These are phyloP conservation scores for Trichogramma pretiosum DNA, from an alignment of 1,140 invertebrate species.

Conservation along the genomic window DNA sequence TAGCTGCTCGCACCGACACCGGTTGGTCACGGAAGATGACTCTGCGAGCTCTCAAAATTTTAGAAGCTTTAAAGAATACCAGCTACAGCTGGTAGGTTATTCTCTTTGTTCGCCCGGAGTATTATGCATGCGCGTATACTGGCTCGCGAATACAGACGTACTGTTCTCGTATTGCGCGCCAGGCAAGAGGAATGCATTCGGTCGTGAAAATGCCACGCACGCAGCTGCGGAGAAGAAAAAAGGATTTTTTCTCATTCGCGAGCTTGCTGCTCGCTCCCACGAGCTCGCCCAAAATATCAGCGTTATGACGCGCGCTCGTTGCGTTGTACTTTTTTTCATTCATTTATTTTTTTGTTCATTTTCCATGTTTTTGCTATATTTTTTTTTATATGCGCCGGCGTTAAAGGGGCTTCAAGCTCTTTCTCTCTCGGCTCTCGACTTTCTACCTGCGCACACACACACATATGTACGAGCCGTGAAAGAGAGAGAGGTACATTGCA, in stretches of 20 bases:
- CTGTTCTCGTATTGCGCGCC: no score
- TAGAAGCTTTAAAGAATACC: conserved; percentile 12
- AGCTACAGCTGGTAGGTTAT: not conserved
- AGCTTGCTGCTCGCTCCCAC: no score
- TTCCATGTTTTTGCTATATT: not conserved
- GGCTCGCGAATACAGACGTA: no score
- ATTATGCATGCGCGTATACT: conserved; percentile 4
- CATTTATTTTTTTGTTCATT: no score
- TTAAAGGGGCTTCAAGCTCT: no score
- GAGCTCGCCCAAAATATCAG: no score
- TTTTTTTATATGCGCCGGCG: not conserved
- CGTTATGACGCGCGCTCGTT: no score
- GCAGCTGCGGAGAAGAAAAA: not conserved
- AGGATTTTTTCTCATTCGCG: not conserved
- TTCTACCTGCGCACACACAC: not conserved
- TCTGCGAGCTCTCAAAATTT: conserved; percentile 18
- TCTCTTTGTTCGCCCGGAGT: conserved; percentile 15
- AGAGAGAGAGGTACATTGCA: not conserved
- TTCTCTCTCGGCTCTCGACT: no score
- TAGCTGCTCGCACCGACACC: no score
- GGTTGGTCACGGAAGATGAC: no score
- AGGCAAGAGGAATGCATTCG: conserved; percentile 11
- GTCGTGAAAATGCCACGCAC: conserved; percentile 6
- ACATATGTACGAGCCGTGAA: not conserved
- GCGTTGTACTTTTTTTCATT: no score